Base-by-base conservation (phyloP, 2,888 invertebrate genomes). In the Poecilobothrus nobilitatus region DNA sequence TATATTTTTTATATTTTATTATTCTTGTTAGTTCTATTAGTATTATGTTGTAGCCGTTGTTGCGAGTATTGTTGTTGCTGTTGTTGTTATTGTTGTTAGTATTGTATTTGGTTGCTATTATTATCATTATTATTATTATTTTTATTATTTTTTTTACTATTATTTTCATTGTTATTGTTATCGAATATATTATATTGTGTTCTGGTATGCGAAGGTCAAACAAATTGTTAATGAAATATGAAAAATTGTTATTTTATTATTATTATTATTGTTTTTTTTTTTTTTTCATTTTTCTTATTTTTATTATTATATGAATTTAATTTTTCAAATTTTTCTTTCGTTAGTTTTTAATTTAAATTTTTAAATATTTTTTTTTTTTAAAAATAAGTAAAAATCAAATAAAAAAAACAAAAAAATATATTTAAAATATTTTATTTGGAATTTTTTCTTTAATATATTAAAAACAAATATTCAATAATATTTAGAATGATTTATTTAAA, bases 191-290 rank as follows among this genome's bases (percentile, higher is more conserved):
- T 74, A 77, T 75, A 77, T 75, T 75, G 76, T 78, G 80, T 79
- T 81, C 78, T 78, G 79, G 80, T 78, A 79, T 79, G 79, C 76
- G 78, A 79, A 79, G 81, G 79, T 78, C 80, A 80, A 80, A 79
- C 75, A 77, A 79, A 79, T 80, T 79, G 78, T 77, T 79, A 53
- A 53, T 53, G 53, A 53, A 53, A 53, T 53, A 53, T 53, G 53
- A 53, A 53, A 53, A 53, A 53, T 53, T 53, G 53, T 53, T 53
- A 53, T 53, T 15, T 18, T 53, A 53, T 53, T 41, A 53, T 18
- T 53, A 53, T 53, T 41, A 41, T 41, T 53, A 15, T 53, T 53
- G 53, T 6, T 18, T 9, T 53, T 53, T 53, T 53, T 53, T 53
- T 12, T 53, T n/a, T 18, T 53, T 53, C 10, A 10, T 53, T 53